phyloP scores from a whole-genome alignment of 2,888 invertebrate genomes.

The Perizoma affinitatum region DNA sequence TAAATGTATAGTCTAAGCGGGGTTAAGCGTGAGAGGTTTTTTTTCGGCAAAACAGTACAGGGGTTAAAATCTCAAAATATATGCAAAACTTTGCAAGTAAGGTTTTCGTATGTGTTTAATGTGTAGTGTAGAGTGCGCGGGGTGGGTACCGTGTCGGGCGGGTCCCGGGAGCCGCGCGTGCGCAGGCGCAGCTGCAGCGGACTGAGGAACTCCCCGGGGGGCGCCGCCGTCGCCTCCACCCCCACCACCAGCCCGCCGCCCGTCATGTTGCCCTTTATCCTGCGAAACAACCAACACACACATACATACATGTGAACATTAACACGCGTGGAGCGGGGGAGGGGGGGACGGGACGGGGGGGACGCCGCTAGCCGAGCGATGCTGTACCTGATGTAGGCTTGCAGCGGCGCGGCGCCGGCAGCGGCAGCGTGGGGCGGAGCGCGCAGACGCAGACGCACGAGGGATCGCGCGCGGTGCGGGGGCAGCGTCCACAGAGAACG shows the following conservation, averaged over 20 bases:
- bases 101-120: no score
- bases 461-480: slow-evolving; percentile 93
- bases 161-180: slow-evolving; percentile 61
- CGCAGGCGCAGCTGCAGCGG: slow-evolving; percentile 68
- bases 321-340: background rate
- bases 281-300: slow-evolving; percentile 29
- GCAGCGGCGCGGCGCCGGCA: background rate
- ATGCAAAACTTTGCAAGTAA: no score
- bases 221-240: slow-evolving; percentile 65
- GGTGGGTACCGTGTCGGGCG: slow-evolving; percentile 59
- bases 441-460: slow-evolving; percentile 92
- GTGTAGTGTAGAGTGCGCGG: no score
- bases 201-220: slow-evolving; percentile 62
- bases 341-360: background rate
- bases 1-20: no score
- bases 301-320: background rate
- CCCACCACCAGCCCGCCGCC: slow-evolving; percentile 69
- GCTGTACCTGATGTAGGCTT: slow-evolving; percentile 25
- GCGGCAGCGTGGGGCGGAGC: slow-evolving; percentile 45
- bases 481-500: slow-evolving; percentile 94
- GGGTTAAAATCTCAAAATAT: no score
- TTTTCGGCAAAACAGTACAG: no score
- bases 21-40: no score
- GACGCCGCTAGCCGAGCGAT: background rate
- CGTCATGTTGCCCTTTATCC: slow-evolving; percentile 63